Base-by-base conservation (phyloP, 1,140 invertebrate genomes). In the Tetranychus urticae region DNA sequence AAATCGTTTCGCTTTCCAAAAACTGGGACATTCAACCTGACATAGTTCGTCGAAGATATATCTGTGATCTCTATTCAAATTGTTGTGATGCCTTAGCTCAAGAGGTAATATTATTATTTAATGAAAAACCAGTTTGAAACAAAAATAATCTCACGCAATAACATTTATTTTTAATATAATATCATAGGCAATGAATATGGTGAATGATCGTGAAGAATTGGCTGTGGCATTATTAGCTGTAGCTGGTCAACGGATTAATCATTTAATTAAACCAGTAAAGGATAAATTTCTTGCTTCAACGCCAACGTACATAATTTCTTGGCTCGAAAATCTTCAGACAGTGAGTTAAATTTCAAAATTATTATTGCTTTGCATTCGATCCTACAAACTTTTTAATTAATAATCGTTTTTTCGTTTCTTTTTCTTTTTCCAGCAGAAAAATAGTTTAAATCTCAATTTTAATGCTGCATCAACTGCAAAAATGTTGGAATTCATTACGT, bases 1-100 rank as follows among this genome's bases (percentile, higher is more conserved):
- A 73, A 71, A 79, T 67, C 79, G 80, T 81, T 52, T 75, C 75
- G 31, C 71, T 93, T 34, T 83, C 84, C 0, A 77, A 80, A 48
- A 78, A 84, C 57, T 92, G 89, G 86, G 78, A 80, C 61, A 71
- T 91, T 39, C 81, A 86, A 69, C 75, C 77, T 31, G 84, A 88
- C 67, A 77, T 80, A 64, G 72, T 92, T 45, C 78, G 80, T 65
- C 77, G 82, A 66, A 82, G 86, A 72, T 81, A 88, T 75, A 78
- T 85, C 54, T 79, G 79, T 66, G 80, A 86, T 67, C 73, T 88
- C 14, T 88, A 86, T 69, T 76, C 77, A 1, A 78, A 79, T 68
- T 84, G 84, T 48, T 81, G 82, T 67, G 86, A 90, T 77, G 76
- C 75, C 45, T 69, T 85, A 42, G 87, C 83, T 34, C 78, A 84